Percentiles rank a stretch among this genome's conserved stretches.
phyloP scores from a whole-genome alignment of 2,888 invertebrate species.

The Theristus sp. region DNA sequence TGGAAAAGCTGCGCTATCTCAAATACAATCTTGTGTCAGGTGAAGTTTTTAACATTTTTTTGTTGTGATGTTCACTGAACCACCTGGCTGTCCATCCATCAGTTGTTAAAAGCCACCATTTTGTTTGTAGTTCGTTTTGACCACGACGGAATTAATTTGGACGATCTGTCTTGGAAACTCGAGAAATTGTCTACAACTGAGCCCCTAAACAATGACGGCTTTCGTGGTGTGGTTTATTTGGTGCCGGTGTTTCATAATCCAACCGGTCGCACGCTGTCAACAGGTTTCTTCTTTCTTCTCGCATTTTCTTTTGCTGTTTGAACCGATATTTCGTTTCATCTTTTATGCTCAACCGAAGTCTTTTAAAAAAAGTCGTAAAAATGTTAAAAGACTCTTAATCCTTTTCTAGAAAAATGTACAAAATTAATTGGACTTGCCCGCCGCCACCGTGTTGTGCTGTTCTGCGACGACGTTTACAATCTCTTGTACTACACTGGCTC shows the following conservation, averaged over 20 bases:
- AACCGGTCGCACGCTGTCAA: slow-evolving; percentile 32
- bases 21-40: slow-evolving; percentile 38
- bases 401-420: slow-evolving; percentile 20
- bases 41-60: no score
- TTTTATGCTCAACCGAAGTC: neutral
- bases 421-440: slow-evolving; percentile 23
- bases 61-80: no score
- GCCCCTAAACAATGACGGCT: slow-evolving; percentile 13
- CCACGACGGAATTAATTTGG: slow-evolving; percentile 38
- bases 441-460: slow-evolving; percentile 32
- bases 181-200: slow-evolving; percentile 22
- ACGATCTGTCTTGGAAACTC: slow-evolving; percentile 24
- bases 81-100: no score
- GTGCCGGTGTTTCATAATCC: slow-evolving; percentile 45
- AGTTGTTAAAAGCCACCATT: no score
- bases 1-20: slow-evolving; percentile 40
- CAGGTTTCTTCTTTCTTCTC: neutral
- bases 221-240: slow-evolving; percentile 41
- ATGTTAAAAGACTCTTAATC: neutral
- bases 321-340: no score
- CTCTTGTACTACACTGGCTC: slow-evolving; percentile 37
- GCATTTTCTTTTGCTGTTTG: no score
- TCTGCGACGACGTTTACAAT: slow-evolving; percentile 48
- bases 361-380: neutral
- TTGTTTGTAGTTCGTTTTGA: no score